A percentile compares a stretch with the other conserved stretches of the same genome.
Evolutionary conservation across 2,888 invertebrate species (phyloP).

Genomic region (Caradrina kadenii): DNA sequence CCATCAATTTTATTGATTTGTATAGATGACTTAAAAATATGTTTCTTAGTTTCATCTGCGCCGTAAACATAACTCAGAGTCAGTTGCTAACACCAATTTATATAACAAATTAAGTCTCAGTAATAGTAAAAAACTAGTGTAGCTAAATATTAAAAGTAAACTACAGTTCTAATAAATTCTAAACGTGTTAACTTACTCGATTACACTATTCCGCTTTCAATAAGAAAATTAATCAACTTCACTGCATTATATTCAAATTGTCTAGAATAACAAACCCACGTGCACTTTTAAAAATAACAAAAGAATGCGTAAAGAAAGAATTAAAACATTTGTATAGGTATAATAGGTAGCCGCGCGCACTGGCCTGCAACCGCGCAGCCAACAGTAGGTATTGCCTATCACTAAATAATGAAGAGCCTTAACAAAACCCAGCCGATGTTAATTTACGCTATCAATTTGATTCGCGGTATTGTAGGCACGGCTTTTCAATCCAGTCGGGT

Average conservation of each 20-base stretch:
- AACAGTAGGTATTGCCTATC: constrained; percentile 29
- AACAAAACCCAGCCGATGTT: constrained; percentile 25
- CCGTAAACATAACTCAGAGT: no score
- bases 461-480: constrained; percentile 1
- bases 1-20: no score
- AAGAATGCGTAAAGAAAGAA: not conserved
- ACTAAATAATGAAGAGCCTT: constrained; percentile 40
- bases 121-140: no score
- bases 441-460: constrained; percentile 23
- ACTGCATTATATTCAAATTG: constrained; percentile 30
- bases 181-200: constrained; percentile 39
- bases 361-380: constrained; percentile 24
- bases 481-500: constrained; percentile 32
- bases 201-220: not conserved
- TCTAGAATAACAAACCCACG: not conserved
- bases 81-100: no score
- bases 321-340: constrained; percentile 14
- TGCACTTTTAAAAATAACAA: not conserved
- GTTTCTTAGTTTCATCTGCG: no score
- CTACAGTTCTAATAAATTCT: no score
- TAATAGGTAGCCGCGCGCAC: constrained; percentile 28
- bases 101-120: no score
- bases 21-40: no score
- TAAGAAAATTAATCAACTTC: constrained; percentile 19
- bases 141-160: no score